Base-by-base conservation (phyloP, 2,113 vertebrate species). In the Phocoena sinus region DNA sequence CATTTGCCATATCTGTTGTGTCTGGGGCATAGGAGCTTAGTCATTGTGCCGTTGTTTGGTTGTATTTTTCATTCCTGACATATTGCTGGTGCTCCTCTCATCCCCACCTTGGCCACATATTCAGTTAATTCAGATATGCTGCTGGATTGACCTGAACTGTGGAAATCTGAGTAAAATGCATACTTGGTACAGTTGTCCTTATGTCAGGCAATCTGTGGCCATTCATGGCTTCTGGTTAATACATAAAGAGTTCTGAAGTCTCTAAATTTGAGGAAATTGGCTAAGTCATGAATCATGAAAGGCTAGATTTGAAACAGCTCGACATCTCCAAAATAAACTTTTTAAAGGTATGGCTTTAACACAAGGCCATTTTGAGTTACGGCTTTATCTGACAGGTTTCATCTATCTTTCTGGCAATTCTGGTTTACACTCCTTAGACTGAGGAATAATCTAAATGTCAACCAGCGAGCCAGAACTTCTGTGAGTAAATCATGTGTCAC, bases 381-480 rank as follows among this genome's bases (percentile, higher is more conserved):
- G n/a, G 41, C 79, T 94, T 95, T 44, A 70, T 74, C 86, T 76
- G 79, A 80, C 15, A 1, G 14, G 38, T 71, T 97, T 81, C 68
- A 56, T 89, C 87, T 89, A 17, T 81, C n/a, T 92, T 93, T 77
- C 97, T 96, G 84, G 71, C 97, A 90, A 90, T 96, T 97, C 97
- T 96, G 86, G 96, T 97, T 93, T 95, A 76, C 56, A 79, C 71
- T 87, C 20, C 83, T 96, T 96, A 60, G 63, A 74, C 73, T 23
- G 63, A 53, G 92, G 95, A 97, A 81, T 88, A 97, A 89, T 74
- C 62, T 77, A 63, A 96, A 80, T 50, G 83, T 91, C 96, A 98
- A 58, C 47, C 83, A 82, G 67, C 5, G 23, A 89, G 56, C 67
- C 73, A 84, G 89, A 85, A 91, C 14, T 70, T 91, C 86, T 77